These are phyloP conservation scores for Chelonus insularis DNA, from an alignment of 1,140 invertebrate species.

Conservation along the genomic window DNA sequence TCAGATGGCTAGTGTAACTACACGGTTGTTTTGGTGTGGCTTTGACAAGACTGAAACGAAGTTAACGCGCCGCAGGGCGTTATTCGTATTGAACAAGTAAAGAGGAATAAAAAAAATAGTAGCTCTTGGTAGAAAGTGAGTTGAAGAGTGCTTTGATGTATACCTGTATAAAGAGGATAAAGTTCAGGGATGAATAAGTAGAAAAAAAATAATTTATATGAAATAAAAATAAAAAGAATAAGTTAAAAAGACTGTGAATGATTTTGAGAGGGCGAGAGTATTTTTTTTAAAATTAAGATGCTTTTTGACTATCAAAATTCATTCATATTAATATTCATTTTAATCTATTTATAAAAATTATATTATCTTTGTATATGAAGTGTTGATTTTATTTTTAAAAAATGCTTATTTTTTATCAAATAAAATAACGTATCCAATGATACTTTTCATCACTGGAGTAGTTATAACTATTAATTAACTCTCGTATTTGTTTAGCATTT, in stretches of 20 bases:
- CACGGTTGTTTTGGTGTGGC: constrained; percentile 5
- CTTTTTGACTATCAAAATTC: not conserved
- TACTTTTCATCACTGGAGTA: no score
- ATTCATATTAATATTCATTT: not conserved
- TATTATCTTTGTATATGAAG: not conserved
- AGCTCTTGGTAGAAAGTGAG: constrained; percentile 8
- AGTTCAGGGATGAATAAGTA: not conserved
- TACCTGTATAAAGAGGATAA: not conserved
- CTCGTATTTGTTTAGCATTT: no score
- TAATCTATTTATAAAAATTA: not conserved
- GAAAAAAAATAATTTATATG: not conserved
- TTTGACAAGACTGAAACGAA: constrained; percentile 20
- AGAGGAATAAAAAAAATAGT: constrained; percentile 3
- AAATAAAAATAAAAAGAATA: not conserved
- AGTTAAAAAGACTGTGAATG: not conserved
- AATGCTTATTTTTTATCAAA: no score
- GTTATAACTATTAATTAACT: no score
- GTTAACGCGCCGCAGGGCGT: constrained; percentile 10
- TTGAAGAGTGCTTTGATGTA: constrained; percentile 14
- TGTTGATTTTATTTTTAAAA: no score
- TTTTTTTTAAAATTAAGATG: not conserved
- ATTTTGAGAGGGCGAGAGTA: not conserved
- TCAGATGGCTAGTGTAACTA: not conserved
- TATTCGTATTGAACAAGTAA: constrained; percentile 11
- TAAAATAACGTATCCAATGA: no score